Conservation (phyloP, 2,113 vertebrate genomes). For the Ariopsis seemanni region DNA sequence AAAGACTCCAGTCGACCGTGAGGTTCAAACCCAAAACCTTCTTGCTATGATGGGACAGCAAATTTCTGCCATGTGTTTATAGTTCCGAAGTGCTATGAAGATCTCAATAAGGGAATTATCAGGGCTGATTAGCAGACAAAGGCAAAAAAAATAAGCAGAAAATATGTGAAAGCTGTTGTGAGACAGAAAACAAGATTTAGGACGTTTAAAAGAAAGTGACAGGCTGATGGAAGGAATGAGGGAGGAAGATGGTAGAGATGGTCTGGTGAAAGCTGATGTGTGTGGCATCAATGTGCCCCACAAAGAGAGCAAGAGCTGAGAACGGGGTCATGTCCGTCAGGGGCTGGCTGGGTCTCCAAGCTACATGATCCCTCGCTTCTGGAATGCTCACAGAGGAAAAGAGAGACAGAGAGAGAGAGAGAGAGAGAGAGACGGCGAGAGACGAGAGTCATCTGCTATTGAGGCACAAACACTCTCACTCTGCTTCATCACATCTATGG, state of each 20-base stretch:
- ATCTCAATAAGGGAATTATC: background rate
- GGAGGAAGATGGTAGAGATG: constrained; percentile 14
- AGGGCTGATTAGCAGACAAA: background rate
- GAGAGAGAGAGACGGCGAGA: constrained; percentile 19
- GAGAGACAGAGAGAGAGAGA: constrained; percentile 25
- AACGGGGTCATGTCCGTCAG: constrained; percentile 68
- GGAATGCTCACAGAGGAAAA: constrained; percentile 77
- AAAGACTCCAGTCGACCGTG: too few species aligned
- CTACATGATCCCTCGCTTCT: constrained; percentile 72
- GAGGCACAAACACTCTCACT: constrained; percentile 15
- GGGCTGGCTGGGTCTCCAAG: constrained; percentile 79
- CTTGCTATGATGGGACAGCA: background rate
- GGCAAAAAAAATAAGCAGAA: background rate
- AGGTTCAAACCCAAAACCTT: too few species aligned
- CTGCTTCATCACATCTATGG: background rate
- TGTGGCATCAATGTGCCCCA: constrained; percentile 76
- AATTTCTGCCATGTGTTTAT: background rate
- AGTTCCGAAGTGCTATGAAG: background rate
- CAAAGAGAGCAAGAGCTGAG: constrained; percentile 61
- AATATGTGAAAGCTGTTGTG: background rate
- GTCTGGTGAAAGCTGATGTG: constrained; percentile 69
- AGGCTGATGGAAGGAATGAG: constrained; percentile 30
- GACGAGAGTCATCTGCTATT: background rate
- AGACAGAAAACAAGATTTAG: background rate
- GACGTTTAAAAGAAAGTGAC: constrained; percentile 23